Evolutionary conservation across 2,888 invertebrate species (phyloP).

Genomic region (Agonum fuliginosum): DNA sequence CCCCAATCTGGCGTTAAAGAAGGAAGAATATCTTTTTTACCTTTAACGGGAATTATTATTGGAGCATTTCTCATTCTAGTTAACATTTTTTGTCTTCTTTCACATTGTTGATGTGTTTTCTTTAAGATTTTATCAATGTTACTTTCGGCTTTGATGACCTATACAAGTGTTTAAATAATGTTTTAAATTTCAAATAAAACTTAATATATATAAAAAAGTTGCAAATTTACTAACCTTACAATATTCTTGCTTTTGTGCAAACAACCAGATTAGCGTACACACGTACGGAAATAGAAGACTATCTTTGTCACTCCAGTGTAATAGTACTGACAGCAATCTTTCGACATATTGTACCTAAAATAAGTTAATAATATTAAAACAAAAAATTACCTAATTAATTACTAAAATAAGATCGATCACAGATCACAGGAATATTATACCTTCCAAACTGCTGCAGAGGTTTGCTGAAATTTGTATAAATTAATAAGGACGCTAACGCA

Average conservation of each 20-base stretch:
- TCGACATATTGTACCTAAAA: slow-evolving; percentile 77
- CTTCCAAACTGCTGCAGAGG: slow-evolving; percentile 78
- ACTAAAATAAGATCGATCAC: too few relatives aligned
- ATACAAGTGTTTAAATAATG: neutral
- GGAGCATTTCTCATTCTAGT: slow-evolving; percentile 28
- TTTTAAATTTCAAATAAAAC: neutral
- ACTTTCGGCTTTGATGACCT: slow-evolving; percentile 16
- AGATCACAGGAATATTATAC: slow-evolving; percentile 67
- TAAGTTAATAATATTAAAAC: too few relatives aligned
- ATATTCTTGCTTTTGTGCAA: slow-evolving; percentile 75
- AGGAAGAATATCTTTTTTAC: slow-evolving; percentile 65
- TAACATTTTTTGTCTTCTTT: slow-evolving; percentile 69
- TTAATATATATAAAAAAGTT: neutral
- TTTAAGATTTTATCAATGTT: slow-evolving; percentile 63
- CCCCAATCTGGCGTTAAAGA: slow-evolving; percentile 69
- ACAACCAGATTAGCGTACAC: slow-evolving; percentile 81
- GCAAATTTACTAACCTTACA: slow-evolving; percentile 69
- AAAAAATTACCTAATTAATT: too few relatives aligned
- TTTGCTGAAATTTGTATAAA: slow-evolving; percentile 78
- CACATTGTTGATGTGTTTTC: slow-evolving; percentile 66
- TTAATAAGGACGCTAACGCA: slow-evolving; percentile 80
- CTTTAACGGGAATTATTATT: slow-evolving; percentile 62
- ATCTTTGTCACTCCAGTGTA: slow-evolving; percentile 82
- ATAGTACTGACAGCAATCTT: slow-evolving; percentile 78
- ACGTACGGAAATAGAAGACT: slow-evolving; percentile 78